These are phyloP conservation scores for Cantharis flavilabris DNA, from an alignment of 2,888 invertebrate species.

Conservation along the genomic window DNA sequence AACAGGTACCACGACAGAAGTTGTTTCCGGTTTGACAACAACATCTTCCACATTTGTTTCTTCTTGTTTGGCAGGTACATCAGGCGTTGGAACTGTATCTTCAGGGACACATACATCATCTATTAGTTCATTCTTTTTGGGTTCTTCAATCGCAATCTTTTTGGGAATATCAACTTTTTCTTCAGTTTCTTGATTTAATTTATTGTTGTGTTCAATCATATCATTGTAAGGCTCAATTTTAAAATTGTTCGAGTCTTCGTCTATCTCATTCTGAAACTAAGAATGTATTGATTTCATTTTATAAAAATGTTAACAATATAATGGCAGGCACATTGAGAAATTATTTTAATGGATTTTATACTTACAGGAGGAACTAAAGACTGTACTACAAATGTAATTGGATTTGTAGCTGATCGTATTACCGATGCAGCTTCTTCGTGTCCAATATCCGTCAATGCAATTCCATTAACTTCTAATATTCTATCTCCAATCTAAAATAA, in stretches of 20 bases:
- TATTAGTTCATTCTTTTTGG: background rate
- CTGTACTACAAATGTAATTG: slow-evolving; percentile 90
- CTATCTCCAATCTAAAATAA: slow-evolving; percentile 78
- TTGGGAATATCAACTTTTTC: background rate
- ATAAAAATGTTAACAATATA: background rate
- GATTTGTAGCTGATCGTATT: slow-evolving; percentile 87
- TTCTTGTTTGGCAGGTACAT: background rate
- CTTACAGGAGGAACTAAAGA: slow-evolving; percentile 76
- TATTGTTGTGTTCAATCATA: background rate
- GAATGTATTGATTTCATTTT: background rate
- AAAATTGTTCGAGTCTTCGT: background rate
- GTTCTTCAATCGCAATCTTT: background rate
- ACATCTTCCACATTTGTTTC: background rate
- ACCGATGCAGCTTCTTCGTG: slow-evolving; percentile 94
- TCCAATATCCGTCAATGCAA: slow-evolving; percentile 86
- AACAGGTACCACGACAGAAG: background rate
- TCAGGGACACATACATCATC: background rate
- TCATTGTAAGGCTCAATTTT: background rate
- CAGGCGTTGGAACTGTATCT: background rate
- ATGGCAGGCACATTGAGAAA: too few relatives aligned
- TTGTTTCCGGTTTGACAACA: background rate
- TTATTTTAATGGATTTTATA: slow-evolving; percentile 31
- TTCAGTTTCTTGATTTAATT: background rate
- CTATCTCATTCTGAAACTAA: background rate
- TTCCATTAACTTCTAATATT: slow-evolving; percentile 89